These are phyloP conservation scores for Fistularia tabacaria DNA, from an alignment of 2,797 vertebrate species.

Conservation along the genomic window DNA sequence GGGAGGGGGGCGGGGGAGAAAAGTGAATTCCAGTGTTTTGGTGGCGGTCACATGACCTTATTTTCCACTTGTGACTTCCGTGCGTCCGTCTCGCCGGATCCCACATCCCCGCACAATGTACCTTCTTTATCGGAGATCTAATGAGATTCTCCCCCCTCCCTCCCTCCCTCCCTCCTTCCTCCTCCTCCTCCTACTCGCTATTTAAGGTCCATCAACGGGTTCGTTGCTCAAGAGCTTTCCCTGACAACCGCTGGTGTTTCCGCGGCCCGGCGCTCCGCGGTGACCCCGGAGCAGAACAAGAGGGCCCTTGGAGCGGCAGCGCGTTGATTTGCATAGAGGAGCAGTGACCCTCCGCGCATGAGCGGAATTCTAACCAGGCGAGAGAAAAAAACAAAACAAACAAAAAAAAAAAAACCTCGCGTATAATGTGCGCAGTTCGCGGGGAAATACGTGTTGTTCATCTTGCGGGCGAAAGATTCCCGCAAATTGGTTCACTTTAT, in stretches of 20 bases:
- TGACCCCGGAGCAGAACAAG: conserved; percentile 74
- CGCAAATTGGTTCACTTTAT: too few relatives aligned
- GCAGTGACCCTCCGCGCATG: conserved; percentile 59
- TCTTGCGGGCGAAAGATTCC: too few relatives aligned
- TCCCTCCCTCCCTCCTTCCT: too few relatives aligned
- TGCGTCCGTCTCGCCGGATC: conserved; percentile 27
- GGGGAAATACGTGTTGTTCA: conserved; percentile 15
- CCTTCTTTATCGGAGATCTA: conserved; percentile 70
- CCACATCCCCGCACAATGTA: conserved; percentile 62
- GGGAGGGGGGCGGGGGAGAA: too few relatives aligned
- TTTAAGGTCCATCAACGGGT: conserved; percentile 49
- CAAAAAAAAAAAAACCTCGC: neutral
- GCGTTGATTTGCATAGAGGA: conserved; percentile 70
- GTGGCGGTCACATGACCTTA: conserved; percentile 53
- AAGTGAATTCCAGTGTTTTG: conserved; percentile 27
- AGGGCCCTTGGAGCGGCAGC: conserved; percentile 67
- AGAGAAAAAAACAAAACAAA: conserved; percentile 10
- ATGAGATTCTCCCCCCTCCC: conserved; percentile 68
- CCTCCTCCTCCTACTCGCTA: conserved; percentile 1
- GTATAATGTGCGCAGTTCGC: conserved; percentile 10
- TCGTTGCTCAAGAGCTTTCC: conserved; percentile 70
- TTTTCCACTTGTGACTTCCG: conserved; percentile 61
- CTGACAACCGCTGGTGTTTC: conserved; percentile 77
- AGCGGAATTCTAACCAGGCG: conserved; percentile 62
- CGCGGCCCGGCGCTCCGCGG: conserved; percentile 42